Percentiles rank a stretch among this genome's conserved stretches.
Conservation (phyloP, 1,140 invertebrate genomes). For the Odontomachus brunneus region DNA sequence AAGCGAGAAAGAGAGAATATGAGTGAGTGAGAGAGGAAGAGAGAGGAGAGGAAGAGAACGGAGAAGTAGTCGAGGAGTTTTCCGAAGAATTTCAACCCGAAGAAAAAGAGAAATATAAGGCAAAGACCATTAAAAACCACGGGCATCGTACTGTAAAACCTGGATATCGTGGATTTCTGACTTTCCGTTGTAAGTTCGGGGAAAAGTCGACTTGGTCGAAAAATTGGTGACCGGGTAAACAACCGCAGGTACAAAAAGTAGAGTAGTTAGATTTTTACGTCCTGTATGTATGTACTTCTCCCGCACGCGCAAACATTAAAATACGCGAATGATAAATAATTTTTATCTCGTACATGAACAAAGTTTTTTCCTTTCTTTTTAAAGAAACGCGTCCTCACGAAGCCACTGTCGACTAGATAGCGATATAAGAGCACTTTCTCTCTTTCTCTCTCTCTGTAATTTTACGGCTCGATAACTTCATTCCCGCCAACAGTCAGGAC, state of each 20-base stretch:
- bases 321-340: neutral
- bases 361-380: slow-evolving; percentile 3
- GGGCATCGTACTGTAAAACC: neutral
- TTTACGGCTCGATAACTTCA: slow-evolving; percentile 48
- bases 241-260: neutral
- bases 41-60: slow-evolving; percentile 2
- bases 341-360: neutral
- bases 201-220: neutral
- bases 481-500: slow-evolving; percentile 17
- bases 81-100: slow-evolving; percentile 3
- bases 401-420: neutral
- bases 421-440: neutral
- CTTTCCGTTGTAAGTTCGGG: neutral
- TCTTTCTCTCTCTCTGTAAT: slow-evolving; percentile 36
- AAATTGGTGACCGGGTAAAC: neutral
- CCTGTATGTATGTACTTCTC: neutral
- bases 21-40: neutral
- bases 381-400: neutral
- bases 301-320: neutral
- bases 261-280: neutral
- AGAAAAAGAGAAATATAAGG: slow-evolving; percentile 6
- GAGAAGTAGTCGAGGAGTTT: slow-evolving; percentile 31
- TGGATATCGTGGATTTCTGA: neutral
- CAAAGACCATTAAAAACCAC: slow-evolving; percentile 1
- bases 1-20: slow-evolving; percentile 1